phyloP scores from a whole-genome alignment of 2,113 vertebrate genomes.

The Sisor rabdophorus region DNA sequence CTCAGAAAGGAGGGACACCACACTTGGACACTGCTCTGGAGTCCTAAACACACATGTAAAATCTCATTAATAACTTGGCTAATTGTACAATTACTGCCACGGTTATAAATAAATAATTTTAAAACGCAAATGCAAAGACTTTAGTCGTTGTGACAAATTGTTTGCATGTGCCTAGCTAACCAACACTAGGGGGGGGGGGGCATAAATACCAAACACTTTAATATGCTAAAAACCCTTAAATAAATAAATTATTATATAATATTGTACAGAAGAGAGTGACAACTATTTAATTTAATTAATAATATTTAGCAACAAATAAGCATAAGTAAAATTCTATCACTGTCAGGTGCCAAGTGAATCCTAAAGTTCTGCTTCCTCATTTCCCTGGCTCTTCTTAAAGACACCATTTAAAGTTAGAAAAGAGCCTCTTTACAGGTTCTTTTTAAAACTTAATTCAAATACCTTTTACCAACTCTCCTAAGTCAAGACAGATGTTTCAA shows the following conservation, averaged over 20 bases:
- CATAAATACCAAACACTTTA: too few species aligned
- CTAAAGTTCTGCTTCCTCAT: conserved; percentile 22
- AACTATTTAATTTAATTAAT: neutral
- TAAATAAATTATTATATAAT: too few species aligned
- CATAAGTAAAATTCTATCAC: neutral
- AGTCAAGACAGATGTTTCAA: conserved; percentile 46
- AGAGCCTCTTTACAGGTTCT: conserved; percentile 32
- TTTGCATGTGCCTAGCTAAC: neutral
- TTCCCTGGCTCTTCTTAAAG: conserved; percentile 23
- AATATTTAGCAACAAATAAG: neutral
- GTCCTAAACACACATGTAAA: conserved; percentile 73
- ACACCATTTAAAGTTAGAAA: conserved; percentile 6
- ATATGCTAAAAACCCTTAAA: too few species aligned
- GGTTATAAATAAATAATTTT: neutral
- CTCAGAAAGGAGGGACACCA: conserved; percentile 94
- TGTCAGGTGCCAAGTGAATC: neutral
- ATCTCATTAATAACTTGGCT: neutral
- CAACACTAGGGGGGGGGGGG: too few species aligned
- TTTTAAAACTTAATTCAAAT: conserved; percentile 37
- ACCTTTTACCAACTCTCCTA: conserved; percentile 36
- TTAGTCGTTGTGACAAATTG: neutral
- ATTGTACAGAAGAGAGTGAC: neutral
- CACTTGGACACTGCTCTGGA: conserved; percentile 95
- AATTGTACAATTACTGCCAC: neutral
- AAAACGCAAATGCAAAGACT: neutral